Percentiles rank a stretch among this genome's conserved stretches.
phyloP scores from a whole-genome alignment of 2,113 vertebrate genomes.

The Corydoras sp. region DNA sequence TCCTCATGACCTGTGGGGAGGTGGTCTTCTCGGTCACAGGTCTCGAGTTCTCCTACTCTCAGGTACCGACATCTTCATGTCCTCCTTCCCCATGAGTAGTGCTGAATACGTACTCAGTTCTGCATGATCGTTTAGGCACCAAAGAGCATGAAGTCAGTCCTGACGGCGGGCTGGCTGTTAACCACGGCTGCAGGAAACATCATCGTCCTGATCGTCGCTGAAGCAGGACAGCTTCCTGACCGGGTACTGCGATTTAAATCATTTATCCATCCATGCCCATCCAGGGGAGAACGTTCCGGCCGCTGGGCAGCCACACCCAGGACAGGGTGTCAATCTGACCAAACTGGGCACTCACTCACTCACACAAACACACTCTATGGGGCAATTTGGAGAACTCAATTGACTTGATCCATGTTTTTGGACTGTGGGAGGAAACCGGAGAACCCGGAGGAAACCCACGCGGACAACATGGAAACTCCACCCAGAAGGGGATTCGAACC shows the following conservation, averaged over 20 bases:
- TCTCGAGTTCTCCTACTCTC: conserved; percentile 90
- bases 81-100: neutral
- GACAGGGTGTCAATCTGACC: too few relatives aligned
- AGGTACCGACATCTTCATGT: conserved; percentile 63
- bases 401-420: too few relatives aligned
- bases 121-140: conserved; percentile 71
- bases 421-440: too few relatives aligned
- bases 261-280: neutral
- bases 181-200: conserved; percentile 89
- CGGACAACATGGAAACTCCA: too few relatives aligned
- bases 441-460: too few relatives aligned
- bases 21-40: conserved; percentile 93
- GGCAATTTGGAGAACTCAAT: too few relatives aligned
- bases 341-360: neutral
- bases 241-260: conserved; percentile 65
- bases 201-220: conserved; percentile 86
- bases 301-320: too few relatives aligned
- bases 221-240: conserved; percentile 64
- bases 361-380: too few relatives aligned
- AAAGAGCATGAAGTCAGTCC: conserved; percentile 93
- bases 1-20: conserved; percentile 83
- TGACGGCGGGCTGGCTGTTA: conserved; percentile 91
- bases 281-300: too few relatives aligned
- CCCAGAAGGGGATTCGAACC: too few relatives aligned
- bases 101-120: neutral